Evolutionary conservation across 2,113 vertebrate genomes (phyloP), one percentile per base, ranked within the genome.

Genomic region (Desmodus rotundus): DNA sequence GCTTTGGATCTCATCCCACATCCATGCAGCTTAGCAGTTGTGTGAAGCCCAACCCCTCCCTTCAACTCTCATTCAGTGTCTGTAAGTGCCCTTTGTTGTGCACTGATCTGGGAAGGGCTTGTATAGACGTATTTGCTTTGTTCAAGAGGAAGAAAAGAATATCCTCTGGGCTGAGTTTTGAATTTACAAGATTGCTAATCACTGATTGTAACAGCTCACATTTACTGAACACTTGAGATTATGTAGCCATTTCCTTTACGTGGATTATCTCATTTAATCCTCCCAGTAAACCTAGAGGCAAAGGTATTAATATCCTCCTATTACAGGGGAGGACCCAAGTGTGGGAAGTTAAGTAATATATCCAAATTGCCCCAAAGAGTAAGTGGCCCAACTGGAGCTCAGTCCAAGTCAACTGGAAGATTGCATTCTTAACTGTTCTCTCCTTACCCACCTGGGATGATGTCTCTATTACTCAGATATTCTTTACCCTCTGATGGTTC

Each of bases 231-330:
- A 38, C 31, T 73, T 26, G 31, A 4, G n/a, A 58, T 94, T 87
- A 47, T 26, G 36, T 36, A 68, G 54, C 47, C 26, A 0, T 54
- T 82, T 77, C 36, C 24, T 78, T 88, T 68, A 16, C 1, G 5
- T 16, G 28, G 73, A 82, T 94, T 56, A 93, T 65, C 13, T 74
- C 84, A 61, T n/a, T 93, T 86, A 94, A 94, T 95, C 83, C 50
- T 87, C 22, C 22, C 12, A 6, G 38, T 73, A 43, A 17, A 70
- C 8, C 13, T 52, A 5, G 36, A n/a, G 26, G n/a, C 47, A 36
- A 67, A 89, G 45, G 82, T 85, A 19, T 33, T n/a, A 41, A 3
- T 33, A 68, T 41, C 28, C 17, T 33, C 20, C 12, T 33, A 76
- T 77, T 88, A 50, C 12, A 36, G 33, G 50, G 36, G 17, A 74